phyloP scores from a whole-genome alignment of 2,797 vertebrate species.

The Gymnothorax reevesii region DNA sequence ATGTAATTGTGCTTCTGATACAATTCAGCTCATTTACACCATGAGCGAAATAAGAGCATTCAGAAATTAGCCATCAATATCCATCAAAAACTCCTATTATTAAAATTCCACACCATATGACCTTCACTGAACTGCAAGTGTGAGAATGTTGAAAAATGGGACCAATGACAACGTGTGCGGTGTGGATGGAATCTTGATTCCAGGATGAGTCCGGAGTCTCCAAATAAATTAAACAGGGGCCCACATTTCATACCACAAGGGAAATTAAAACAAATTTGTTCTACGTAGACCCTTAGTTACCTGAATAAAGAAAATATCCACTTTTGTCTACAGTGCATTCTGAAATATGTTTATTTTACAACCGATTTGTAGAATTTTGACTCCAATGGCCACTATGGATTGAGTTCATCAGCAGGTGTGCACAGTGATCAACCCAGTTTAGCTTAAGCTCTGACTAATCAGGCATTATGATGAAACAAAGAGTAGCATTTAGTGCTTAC shows the following conservation, averaged over 20 bases:
- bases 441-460: no score
- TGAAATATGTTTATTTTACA: background rate
- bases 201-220: background rate
- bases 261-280: background rate
- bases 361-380: background rate
- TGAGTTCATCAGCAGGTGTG: background rate
- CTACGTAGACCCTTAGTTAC: background rate
- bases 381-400: background rate
- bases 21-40: background rate
- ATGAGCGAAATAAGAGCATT: background rate
- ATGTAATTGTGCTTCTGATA: background rate
- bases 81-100: background rate
- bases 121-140: background rate
- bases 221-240: background rate
- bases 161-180: background rate
- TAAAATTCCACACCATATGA: background rate
- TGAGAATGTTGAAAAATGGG: background rate
- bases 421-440: no score
- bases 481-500: no score
- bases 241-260: background rate
- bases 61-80: background rate
- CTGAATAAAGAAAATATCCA: background rate
- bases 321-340: background rate
- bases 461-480: no score
- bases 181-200: background rate